These are phyloP conservation scores for Poeciliopsis presidionis DNA, from an alignment of 2,797 vertebrate genomes.

Conservation along the genomic window DNA sequence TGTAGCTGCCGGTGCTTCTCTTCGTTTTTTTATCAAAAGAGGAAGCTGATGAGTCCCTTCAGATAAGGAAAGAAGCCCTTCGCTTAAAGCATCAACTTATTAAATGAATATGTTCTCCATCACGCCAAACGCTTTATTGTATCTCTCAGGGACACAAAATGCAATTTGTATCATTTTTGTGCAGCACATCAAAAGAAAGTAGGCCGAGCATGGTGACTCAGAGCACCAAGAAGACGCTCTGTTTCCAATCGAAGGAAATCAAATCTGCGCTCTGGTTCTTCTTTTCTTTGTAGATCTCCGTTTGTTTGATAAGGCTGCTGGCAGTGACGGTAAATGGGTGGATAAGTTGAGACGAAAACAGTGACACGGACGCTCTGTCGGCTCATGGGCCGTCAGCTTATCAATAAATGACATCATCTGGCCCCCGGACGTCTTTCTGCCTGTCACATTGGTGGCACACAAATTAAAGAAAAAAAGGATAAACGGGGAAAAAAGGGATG, in stretches of 20 bases:
- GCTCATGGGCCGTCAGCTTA: constrained; percentile 57
- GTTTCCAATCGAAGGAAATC: constrained; percentile 75
- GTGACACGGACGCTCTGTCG: constrained; percentile 41
- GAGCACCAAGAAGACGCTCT: constrained; percentile 70
- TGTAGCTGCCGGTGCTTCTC: constrained; percentile 30
- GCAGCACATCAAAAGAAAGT: constrained; percentile 73
- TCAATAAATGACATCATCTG: constrained; percentile 77
- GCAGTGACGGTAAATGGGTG: constrained; percentile 68
- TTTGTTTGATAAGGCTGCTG: constrained; percentile 64
- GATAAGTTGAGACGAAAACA: constrained; percentile 43
- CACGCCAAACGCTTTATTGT: constrained; percentile 77
- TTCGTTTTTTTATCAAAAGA: constrained; percentile 43
- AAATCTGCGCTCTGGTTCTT: constrained; percentile 60
- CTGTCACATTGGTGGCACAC: constrained; percentile 55
- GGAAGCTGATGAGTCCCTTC: constrained; percentile 65
- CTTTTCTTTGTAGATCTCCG: constrained; percentile 58
- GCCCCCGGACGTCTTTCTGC: constrained; percentile 58
- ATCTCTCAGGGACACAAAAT: constrained; percentile 76
- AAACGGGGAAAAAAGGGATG: constrained; percentile 17
- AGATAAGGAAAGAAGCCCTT: constrained; percentile 74
- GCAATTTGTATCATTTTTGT: constrained; percentile 79
- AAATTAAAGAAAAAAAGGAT: constrained; percentile 9
- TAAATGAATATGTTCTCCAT: constrained; percentile 82
- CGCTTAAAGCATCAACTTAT: constrained; percentile 70
- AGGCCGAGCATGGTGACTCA: constrained; percentile 71